Evolutionary conservation across 1,140 invertebrate genomes (phyloP).

Genomic region (Teleogryllus occipitalis): DNA sequence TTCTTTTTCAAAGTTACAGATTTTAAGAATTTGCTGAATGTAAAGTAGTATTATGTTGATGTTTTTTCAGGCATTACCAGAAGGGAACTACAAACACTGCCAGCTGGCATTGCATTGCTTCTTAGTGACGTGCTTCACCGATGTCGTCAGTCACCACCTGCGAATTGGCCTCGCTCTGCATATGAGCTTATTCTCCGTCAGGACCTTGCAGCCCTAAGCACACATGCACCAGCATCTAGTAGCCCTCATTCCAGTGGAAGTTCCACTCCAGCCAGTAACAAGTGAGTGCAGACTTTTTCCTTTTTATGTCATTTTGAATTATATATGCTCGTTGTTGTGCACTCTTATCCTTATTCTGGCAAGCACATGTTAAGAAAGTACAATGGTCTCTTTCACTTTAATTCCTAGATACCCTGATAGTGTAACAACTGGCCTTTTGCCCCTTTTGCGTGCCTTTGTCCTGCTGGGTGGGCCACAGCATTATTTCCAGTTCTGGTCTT

Average conservation of each 20-base stretch:
- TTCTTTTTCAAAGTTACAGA: too few species aligned
- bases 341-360: too few species aligned
- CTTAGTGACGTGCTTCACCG: slow-evolving; percentile 65
- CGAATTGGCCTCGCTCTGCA: slow-evolving; percentile 63
- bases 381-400: too few species aligned
- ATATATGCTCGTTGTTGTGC: too few species aligned
- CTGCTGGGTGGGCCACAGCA: too few species aligned
- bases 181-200: slow-evolving; percentile 74
- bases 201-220: slow-evolving; percentile 55
- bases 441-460: too few species aligned
- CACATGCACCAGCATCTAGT: slow-evolving; percentile 29
- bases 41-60: background rate
- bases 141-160: slow-evolving; percentile 64
- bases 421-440: too few species aligned
- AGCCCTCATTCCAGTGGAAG: background rate
- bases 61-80: slow-evolving; percentile 36
- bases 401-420: too few species aligned
- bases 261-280: background rate
- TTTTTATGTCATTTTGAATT: background rate
- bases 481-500: too few species aligned
- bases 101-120: slow-evolving; percentile 63
- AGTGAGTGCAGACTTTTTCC: background rate
- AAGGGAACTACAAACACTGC: slow-evolving; percentile 62
- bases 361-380: too few species aligned
- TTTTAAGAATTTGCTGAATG: too few species aligned